Percentiles rank a stretch among this genome's conserved stretches.
Evolutionary conservation across 2,113 vertebrate genomes (phyloP).

Genomic region (Gambusia holbrooki): DNA sequence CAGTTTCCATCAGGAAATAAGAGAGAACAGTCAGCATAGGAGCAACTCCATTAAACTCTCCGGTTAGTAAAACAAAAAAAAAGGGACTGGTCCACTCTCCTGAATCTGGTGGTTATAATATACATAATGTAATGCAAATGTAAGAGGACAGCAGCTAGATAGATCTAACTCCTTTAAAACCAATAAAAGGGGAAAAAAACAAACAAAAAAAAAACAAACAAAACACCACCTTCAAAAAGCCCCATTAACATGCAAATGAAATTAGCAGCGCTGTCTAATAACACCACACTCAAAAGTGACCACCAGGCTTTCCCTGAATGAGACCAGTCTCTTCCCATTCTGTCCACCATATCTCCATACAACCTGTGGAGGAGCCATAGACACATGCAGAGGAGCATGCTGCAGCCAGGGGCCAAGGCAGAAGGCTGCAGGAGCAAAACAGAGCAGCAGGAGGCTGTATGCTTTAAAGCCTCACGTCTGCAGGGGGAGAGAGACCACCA

Average conservation of each 20-base stretch:
- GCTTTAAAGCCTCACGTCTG: slow-evolving; percentile 64
- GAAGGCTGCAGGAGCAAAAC: slow-evolving; percentile 67
- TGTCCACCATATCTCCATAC: slow-evolving; percentile 55
- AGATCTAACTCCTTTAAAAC: slow-evolving; percentile 27
- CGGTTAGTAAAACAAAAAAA: slow-evolving; percentile 68
- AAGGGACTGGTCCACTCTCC: slow-evolving; percentile 61
- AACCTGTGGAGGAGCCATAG: slow-evolving; percentile 36
- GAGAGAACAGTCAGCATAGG: slow-evolving; percentile 59
- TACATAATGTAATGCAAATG: not conserved
- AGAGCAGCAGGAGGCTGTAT: slow-evolving; percentile 52
- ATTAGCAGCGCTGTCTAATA: slow-evolving; percentile 24
- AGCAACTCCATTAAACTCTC: slow-evolving; percentile 59
- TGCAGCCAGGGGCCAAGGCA: slow-evolving; percentile 72
- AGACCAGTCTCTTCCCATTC: slow-evolving; percentile 63
- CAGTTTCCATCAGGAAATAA: slow-evolving; percentile 67
- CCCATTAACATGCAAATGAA: slow-evolving; percentile 55
- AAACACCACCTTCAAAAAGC: slow-evolving; percentile 13
- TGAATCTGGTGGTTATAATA: slow-evolving; percentile 47
- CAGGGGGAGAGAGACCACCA: slow-evolving; percentile 55
- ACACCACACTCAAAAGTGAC: slow-evolving; percentile 22
- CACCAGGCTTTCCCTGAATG: slow-evolving; percentile 50
- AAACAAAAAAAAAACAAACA: too few species aligned
- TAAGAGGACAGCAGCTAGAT: slow-evolving; percentile 1
- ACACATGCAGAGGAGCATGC: slow-evolving; percentile 75
- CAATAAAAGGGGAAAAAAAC: slow-evolving; percentile 3